Percentiles rank a stretch among this genome's conserved stretches.
These are phyloP conservation scores for Eulimnadia texana DNA, from an alignment of 1,140 invertebrate species.

Conservation along the genomic window DNA sequence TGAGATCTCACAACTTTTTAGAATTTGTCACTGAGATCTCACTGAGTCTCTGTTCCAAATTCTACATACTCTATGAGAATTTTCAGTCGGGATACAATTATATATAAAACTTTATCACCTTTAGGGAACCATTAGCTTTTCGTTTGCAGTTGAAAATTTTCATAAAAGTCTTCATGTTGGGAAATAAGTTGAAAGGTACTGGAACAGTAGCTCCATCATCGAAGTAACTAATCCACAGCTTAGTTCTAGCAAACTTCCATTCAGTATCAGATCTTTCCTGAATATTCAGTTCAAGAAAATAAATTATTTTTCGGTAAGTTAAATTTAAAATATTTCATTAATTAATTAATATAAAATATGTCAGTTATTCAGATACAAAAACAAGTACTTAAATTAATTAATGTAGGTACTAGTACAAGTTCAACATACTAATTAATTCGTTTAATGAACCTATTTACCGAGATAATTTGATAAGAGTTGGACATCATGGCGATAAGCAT, in stretches of 20 bases:
- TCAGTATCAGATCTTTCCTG: slow-evolving; percentile 73
- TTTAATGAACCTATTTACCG: slow-evolving; percentile 42
- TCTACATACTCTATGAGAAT: too few species aligned
- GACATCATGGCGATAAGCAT: slow-evolving; percentile 96
- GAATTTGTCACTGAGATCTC: too few species aligned
- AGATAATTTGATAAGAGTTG: slow-evolving; percentile 84
- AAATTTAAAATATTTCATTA: not conserved
- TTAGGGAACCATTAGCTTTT: slow-evolving; percentile 37
- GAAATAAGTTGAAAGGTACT: slow-evolving; percentile 73
- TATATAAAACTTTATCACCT: too few species aligned
- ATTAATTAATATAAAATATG: not conserved
- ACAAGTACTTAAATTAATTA: too few species aligned
- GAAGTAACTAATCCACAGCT: slow-evolving; percentile 87
- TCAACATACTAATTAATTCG: too few species aligned
- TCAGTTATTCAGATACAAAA: too few species aligned
- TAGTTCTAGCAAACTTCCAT: slow-evolving; percentile 82
- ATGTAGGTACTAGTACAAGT: too few species aligned
- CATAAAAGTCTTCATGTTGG: slow-evolving; percentile 53
- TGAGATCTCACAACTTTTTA: too few species aligned
- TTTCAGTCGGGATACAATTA: too few species aligned
- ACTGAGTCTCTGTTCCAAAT: too few species aligned
- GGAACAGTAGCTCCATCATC: slow-evolving; percentile 71
- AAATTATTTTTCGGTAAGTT: too few species aligned
- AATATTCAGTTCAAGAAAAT: not conserved
- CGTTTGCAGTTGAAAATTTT: slow-evolving; percentile 35